These are phyloP conservation scores for Numenius arquata DNA, from an alignment of 2,113 vertebrate genomes.

Conservation along the genomic window DNA sequence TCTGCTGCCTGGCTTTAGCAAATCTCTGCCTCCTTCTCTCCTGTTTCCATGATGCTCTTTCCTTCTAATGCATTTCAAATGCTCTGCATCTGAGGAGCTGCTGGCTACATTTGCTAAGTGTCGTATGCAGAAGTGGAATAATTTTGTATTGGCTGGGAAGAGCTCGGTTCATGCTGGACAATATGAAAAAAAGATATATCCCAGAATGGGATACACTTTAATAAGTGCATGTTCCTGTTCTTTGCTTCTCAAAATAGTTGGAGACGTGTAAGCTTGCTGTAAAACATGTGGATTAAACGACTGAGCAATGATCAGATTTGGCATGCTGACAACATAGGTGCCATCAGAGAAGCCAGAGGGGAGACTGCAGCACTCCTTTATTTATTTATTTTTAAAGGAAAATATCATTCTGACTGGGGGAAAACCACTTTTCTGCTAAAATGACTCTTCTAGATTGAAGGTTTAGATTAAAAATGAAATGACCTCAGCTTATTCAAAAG, in stretches of 20 bases:
- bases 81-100: background rate
- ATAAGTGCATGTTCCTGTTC: background rate
- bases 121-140: background rate
- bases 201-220: background rate
- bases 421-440: background rate
- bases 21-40: background rate
- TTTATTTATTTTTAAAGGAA: background rate
- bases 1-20: background rate
- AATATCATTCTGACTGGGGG: background rate
- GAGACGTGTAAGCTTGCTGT: background rate
- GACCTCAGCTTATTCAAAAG: background rate
- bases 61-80: background rate
- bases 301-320: background rate
- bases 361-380: no score
- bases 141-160: background rate
- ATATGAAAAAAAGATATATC: background rate
- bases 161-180: background rate
- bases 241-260: background rate
- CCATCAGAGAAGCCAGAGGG: background rate
- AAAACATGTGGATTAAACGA: background rate
- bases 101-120: background rate
- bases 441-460: background rate
- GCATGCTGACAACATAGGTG: background rate
- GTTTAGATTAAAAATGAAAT: background rate
- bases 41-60: background rate